phyloP scores from a whole-genome alignment of 2,797 vertebrate species.

The Vireo griseus region DNA sequence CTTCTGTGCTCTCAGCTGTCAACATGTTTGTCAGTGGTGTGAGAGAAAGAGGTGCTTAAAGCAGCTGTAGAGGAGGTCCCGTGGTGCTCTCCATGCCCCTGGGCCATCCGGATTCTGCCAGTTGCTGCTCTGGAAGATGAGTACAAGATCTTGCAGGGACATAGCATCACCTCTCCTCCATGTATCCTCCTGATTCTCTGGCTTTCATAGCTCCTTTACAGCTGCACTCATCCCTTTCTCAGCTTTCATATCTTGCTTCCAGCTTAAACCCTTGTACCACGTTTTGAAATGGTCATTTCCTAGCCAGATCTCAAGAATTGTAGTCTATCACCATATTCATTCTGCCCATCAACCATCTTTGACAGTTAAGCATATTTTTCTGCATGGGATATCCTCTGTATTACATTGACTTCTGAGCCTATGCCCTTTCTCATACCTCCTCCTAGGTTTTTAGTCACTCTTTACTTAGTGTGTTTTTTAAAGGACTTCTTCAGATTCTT shows the following conservation, averaged over 20 bases:
- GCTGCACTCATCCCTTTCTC: neutral
- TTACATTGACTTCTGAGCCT: neutral
- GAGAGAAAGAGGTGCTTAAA: neutral
- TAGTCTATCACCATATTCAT: neutral
- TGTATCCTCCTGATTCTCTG: neutral
- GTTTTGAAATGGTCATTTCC: neutral
- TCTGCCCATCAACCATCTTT: neutral
- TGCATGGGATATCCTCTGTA: fast-evolving
- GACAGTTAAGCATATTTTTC: neutral
- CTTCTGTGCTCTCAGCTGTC: neutral
- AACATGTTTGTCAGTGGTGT: neutral
- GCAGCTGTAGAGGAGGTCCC: neutral
- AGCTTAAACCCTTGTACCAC: neutral
- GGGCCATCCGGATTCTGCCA: neutral
- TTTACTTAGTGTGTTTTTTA: neutral
- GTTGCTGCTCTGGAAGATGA: neutral
- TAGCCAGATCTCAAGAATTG: neutral
- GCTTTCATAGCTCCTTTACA: neutral
- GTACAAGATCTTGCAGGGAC: neutral
- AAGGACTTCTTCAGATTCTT: neutral
- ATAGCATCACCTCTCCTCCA: fast-evolving
- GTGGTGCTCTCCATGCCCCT: neutral
- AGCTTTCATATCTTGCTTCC: neutral
- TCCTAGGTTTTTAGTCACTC: neutral
- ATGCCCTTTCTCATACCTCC: neutral